Percentiles rank a stretch among this genome's conserved stretches.
Conservation (phyloP, 2,797 vertebrate genomes). For the Salarias fasciatus region DNA sequence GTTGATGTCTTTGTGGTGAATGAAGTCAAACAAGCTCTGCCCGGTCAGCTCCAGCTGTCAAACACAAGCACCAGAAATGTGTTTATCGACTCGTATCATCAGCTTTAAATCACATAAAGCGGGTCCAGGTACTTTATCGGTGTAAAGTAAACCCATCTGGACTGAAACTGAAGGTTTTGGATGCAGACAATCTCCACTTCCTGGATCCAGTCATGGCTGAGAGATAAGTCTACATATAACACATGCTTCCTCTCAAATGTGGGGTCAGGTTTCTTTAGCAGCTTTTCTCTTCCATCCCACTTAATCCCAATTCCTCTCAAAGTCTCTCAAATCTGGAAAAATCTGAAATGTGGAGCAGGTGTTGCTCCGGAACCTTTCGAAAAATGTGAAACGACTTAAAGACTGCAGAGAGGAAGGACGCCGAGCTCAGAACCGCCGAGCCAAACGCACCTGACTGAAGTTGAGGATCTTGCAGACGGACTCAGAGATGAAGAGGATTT, state of each 20-base stretch:
- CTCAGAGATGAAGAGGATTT: constrained; percentile 96
- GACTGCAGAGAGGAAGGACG: no score
- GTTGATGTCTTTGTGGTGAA: constrained; percentile 97
- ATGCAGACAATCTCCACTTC: not conserved
- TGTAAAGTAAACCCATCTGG: not conserved
- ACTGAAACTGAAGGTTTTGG: not conserved
- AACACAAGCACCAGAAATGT: constrained; percentile 8
- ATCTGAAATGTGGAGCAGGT: no score
- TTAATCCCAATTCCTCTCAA: constrained; percentile 8
- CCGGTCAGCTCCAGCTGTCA: constrained; percentile 92
- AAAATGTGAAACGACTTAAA: no score
- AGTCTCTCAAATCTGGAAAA: no score
- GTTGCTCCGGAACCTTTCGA: no score
- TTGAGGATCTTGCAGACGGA: constrained; percentile 96
- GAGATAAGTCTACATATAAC: not conserved
- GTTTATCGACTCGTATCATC: not conserved
- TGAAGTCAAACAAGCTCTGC: constrained; percentile 95
- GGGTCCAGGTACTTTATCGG: no score
- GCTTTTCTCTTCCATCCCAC: constrained; percentile 10
- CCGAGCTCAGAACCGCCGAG: no score
- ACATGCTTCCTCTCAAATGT: constrained; percentile 9
- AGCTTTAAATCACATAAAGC: no score
- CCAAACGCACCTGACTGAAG: constrained; percentile 91
- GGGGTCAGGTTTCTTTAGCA: constrained; percentile 21
- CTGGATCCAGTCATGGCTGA: not conserved